Evolutionary conservation across 2,888 invertebrate genomes (phyloP).

Genomic region (Allygus modestus): DNA sequence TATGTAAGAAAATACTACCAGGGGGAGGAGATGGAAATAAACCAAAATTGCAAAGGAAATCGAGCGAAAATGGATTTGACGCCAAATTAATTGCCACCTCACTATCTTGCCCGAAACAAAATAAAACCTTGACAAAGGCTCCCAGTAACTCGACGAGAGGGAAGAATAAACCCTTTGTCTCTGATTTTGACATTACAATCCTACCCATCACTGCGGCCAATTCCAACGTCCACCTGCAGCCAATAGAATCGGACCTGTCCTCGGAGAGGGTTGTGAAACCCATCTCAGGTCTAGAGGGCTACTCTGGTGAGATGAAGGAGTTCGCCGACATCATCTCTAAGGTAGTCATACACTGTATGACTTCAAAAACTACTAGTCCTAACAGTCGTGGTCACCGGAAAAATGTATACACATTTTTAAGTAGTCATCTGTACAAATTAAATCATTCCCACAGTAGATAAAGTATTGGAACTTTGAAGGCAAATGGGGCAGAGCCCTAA

Average conservation of each 20-base stretch:
- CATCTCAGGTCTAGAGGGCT: constrained; percentile 69
- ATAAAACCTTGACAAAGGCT: background rate
- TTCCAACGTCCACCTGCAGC: constrained; percentile 21
- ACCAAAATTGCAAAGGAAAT: background rate
- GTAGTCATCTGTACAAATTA: no score
- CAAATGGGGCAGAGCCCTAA: no score
- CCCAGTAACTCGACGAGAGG: constrained; percentile 21
- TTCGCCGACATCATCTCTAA: constrained; percentile 82
- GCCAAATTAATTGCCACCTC: constrained; percentile 21
- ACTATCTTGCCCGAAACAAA: constrained; percentile 51
- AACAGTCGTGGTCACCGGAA: no score
- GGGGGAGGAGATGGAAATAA: constrained; percentile 55
- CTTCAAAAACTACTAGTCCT: no score
- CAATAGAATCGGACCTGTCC: background rate
- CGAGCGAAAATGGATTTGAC: constrained; percentile 35
- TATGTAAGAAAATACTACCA: constrained; percentile 67
- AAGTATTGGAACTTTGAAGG: no score
- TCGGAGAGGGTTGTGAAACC: constrained; percentile 71
- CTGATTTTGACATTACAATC: constrained; percentile 58
- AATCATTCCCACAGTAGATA: no score
- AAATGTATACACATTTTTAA: no score
- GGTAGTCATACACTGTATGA: constrained; percentile 74
- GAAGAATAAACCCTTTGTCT: constrained; percentile 23
- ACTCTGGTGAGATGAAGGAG: constrained; percentile 78
- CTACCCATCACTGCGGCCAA: constrained; percentile 32